Evolutionary conservation across 2,113 vertebrate genomes (phyloP).

Genomic region (Antennarius striatus): DNA sequence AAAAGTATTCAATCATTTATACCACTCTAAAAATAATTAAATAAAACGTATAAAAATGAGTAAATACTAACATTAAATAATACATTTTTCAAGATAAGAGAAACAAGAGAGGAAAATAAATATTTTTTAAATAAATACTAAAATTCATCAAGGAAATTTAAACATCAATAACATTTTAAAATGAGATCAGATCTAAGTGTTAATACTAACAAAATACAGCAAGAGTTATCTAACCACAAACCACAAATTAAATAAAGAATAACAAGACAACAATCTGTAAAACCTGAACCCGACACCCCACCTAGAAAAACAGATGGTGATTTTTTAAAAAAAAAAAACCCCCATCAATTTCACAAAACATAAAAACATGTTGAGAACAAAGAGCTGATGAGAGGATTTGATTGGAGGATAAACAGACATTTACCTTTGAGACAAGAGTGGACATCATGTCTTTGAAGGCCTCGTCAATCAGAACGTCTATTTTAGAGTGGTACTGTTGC

Average conservation of each 20-base stretch:
- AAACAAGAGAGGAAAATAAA: background rate
- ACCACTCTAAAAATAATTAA: background rate
- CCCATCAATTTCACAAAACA: background rate
- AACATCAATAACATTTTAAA: background rate
- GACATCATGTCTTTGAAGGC: conserved; percentile 93
- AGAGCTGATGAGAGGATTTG: background rate
- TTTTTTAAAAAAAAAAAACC: background rate
- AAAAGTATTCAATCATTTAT: background rate
- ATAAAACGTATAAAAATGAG: background rate
- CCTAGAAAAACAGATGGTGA: background rate
- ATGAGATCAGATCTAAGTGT: background rate
- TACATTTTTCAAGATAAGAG: too few relatives aligned
- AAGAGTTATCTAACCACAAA: background rate
- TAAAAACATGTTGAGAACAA: background rate
- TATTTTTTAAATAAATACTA: background rate
- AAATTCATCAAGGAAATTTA: background rate
- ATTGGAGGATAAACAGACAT: conserved; percentile 1
- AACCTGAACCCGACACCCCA: too few relatives aligned
- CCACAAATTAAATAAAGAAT: background rate
- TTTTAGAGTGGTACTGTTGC: conserved; percentile 99
- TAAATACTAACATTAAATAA: background rate
- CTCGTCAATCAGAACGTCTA: conserved; percentile 95
- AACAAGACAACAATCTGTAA: background rate
- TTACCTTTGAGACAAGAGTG: conserved; percentile 93
- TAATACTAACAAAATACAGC: too few relatives aligned